Base-by-base conservation (phyloP, 2,113 vertebrate genomes). In the Butorides virescens region DNA sequence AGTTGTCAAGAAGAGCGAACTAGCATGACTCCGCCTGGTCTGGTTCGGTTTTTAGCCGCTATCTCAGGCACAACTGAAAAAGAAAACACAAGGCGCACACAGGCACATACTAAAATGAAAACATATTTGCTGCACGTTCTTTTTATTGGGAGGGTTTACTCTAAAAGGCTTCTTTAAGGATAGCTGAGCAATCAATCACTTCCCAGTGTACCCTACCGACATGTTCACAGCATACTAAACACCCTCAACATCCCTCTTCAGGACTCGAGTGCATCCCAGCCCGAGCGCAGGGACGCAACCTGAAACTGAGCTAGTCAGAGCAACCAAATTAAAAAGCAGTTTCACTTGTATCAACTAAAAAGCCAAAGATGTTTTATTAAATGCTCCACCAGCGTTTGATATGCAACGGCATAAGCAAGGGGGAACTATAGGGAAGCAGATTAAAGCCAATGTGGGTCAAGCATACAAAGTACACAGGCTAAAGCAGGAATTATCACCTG, bases 141-240 rank as follows among this genome's bases (percentile, higher is more conserved):
- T 50, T 59, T 55, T 17, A 16, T 23, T 30, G 1, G 1, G 17
- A 62, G 6, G 8, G 3, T 29, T 88, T n/a, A 32, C 17, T 46
- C 26, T 6, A 23, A 11, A 32, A 59, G 32, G 15, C 11, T 74
- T 59, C 23, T 42, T 62, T 9, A 71, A 34, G 18, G 34, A 37
- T 0, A 90, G 36, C 22, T 2, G 7, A 81, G 36, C 6, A 6
- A 73, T 21, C n/a, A 27, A 0, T 23, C n/a, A 29, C 20, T 42
- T 36, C 55, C 63, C 67, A 19, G 37, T 13, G 22, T 9, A 25
- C 37, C 26, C 44, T 12, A 19, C 62, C 4, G 0, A 17, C 13
- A 12, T 0, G 13, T 30, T 26, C 7, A 8, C 12, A 32, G 42
- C 0, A 0, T 17, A 14, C 25, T 19, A 5, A 66, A 20, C 30